phyloP scores from a whole-genome alignment of 2,113 vertebrate genomes.

The Phrynocephalus versicolor region DNA sequence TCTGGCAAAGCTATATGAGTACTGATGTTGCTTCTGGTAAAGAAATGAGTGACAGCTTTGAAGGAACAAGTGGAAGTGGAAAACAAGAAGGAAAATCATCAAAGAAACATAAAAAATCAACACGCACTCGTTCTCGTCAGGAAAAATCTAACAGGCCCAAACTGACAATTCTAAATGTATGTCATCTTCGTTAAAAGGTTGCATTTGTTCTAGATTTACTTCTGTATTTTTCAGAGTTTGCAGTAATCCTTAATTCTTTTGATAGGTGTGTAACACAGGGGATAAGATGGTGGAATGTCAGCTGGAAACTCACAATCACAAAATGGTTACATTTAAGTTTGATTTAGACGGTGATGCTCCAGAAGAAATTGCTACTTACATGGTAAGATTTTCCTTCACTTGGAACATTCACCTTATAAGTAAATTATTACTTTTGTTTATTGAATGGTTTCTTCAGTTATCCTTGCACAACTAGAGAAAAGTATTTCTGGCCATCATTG shows the following conservation, averaged over 20 bases:
- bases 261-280: constrained; percentile 91
- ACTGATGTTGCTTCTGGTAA: constrained; percentile 89
- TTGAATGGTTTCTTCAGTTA: not conserved
- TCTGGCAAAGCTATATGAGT: constrained; percentile 73
- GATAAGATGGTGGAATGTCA: constrained; percentile 99
- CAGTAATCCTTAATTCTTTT: constrained; percentile 16
- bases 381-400: constrained; percentile 77
- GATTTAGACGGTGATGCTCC: constrained; percentile 97
- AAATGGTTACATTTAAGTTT: constrained; percentile 99
- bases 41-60: constrained; percentile 92
- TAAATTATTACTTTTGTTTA: not conserved
- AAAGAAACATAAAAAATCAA: constrained; percentile 91
- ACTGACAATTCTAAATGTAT: constrained; percentile 93
- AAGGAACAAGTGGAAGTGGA: constrained; percentile 80
- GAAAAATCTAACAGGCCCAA: constrained; percentile 93
- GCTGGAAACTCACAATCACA: constrained; percentile 98
- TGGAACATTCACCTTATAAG: rapidly evolving
- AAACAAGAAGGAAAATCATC: constrained; percentile 86
- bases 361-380: constrained; percentile 95
- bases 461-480: not conserved
- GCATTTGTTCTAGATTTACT: not conserved
- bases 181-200: constrained; percentile 29
- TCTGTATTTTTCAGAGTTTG: not conserved
- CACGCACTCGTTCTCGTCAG: constrained; percentile 89
- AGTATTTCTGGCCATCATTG: not conserved